phyloP scores from a whole-genome alignment of 2,888 invertebrate genomes.

The Flexamia atlantica region DNA sequence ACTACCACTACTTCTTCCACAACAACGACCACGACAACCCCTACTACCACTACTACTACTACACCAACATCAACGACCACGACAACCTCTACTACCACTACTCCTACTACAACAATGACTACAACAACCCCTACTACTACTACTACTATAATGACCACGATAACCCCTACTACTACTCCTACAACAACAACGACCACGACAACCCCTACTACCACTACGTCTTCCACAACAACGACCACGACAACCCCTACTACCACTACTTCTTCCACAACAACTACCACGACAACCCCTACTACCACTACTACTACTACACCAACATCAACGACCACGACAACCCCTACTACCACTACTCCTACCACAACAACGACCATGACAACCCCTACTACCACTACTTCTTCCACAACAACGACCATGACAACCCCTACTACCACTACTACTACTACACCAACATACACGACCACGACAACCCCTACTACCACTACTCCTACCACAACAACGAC shows the following conservation, averaged over 20 bases:
- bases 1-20: neutral
- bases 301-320: neutral
- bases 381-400: neutral
- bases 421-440: neutral
- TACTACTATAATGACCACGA: neutral
- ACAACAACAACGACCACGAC: neutral
- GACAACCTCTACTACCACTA: neutral
- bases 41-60: neutral
- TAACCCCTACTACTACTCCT: slow-evolving; percentile 7
- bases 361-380: neutral
- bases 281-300: neutral
- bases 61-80: neutral
- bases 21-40: neutral
- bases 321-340: neutral
- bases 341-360: neutral
- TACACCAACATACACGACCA: neutral
- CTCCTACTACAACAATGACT: neutral
- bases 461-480: neutral
- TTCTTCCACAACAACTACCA: neutral
- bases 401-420: neutral
- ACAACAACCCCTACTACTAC: neutral
- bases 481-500: neutral
- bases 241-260: neutral
- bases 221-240: neutral
- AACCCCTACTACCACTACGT: neutral